Conservation (phyloP, 2,888 invertebrate species). For the Limnephilus lunatus region DNA sequence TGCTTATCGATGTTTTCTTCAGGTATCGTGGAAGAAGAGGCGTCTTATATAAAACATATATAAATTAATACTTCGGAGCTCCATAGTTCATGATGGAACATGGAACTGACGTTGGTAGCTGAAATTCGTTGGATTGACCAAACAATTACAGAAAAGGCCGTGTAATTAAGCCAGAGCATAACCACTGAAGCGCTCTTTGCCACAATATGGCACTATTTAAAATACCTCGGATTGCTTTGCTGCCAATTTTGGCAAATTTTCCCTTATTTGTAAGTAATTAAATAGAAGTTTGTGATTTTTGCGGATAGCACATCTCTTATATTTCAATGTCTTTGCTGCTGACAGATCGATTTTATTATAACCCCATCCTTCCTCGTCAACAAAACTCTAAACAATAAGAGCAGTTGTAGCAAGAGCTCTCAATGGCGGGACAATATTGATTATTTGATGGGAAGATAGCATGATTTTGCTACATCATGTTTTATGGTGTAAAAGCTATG, state of each 20-base stretch:
- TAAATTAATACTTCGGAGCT: background rate
- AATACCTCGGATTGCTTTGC: too few species aligned
- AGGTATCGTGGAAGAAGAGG: too few species aligned
- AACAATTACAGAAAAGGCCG: too few species aligned
- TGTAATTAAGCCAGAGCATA: too few species aligned
- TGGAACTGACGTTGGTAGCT: background rate
- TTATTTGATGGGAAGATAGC: background rate
- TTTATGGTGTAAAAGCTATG: background rate
- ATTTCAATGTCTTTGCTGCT: too few species aligned
- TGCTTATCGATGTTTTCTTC: too few species aligned
- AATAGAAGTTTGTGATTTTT: too few species aligned
- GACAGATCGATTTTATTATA: background rate
- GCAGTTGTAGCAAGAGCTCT: background rate
- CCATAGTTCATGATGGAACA: background rate
- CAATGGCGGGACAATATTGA: background rate
- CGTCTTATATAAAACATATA: background rate
- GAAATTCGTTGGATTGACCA: background rate
- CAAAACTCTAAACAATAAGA: background rate
- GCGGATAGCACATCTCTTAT: too few species aligned
- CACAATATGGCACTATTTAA: too few species aligned
- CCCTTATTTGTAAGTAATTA: too few species aligned
- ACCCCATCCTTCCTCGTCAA: background rate
- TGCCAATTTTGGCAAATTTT: too few species aligned
- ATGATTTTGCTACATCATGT: background rate
- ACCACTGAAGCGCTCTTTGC: too few species aligned